Conservation (phyloP, 2,113 vertebrate species). For the Eleginops maclovinus region DNA sequence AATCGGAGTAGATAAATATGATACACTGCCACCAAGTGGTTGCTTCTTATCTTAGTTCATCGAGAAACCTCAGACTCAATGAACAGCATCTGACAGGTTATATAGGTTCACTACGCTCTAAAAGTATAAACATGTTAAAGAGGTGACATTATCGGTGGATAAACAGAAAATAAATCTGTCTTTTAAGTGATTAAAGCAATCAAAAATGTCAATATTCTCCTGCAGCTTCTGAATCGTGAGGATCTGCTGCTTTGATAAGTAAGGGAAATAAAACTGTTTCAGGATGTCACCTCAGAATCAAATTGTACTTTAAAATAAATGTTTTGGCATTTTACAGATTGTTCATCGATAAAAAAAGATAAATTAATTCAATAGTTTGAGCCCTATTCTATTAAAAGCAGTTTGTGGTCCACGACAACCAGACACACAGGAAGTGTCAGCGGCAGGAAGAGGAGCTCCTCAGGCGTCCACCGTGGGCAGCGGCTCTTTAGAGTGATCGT, state of each 20-base stretch:
- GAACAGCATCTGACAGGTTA: slow-evolving; percentile 9
- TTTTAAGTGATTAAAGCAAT: not conserved
- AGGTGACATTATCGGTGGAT: not conserved
- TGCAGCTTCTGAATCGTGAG: not conserved
- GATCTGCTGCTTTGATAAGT: too few relatives aligned
- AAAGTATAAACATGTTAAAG: not conserved
- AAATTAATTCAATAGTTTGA: not conserved
- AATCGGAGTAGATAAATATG: not conserved
- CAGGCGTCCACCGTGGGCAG: slow-evolving; percentile 89
- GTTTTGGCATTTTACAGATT: not conserved
- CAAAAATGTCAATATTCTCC: not conserved
- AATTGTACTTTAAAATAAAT: not conserved
- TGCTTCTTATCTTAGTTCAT: slow-evolving; percentile 9
- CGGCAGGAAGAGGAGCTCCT: slow-evolving; percentile 48
- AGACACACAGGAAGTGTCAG: not conserved
- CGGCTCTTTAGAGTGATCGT: slow-evolving; percentile 96
- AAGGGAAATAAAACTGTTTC: too few relatives aligned
- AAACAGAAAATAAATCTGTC: not conserved
- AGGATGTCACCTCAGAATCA: too few relatives aligned
- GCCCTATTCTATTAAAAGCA: slow-evolving; percentile 4
- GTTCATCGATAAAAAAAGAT: not conserved
- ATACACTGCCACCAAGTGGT: slow-evolving; percentile 70
- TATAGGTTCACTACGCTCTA: slow-evolving; percentile 28
- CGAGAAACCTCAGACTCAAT: not conserved
- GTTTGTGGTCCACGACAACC: slow-evolving; percentile 54